Evolutionary conservation across 2,888 invertebrate genomes (phyloP), one percentile per base, ranked within the genome.

Genomic region (Villa cingulata): DNA sequence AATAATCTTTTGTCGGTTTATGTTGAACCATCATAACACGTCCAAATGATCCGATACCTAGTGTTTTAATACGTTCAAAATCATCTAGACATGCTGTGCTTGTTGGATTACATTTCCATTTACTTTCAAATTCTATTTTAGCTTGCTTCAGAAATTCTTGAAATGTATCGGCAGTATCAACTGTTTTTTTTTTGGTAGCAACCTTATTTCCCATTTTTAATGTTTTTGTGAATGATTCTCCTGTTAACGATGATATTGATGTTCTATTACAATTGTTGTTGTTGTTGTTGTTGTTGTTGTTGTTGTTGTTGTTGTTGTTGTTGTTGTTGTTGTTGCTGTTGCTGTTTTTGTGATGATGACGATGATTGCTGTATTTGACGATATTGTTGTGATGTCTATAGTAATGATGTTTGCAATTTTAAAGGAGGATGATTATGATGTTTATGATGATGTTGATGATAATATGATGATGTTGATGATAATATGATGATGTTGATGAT

Each of bases 11-110:
- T 64, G 86, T 87, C 50, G 87, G 84, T 75, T 96, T 97, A 72
- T 97, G 92, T 75, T 97, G 95, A 40, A 98, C 98, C 68, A 98
- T 89, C 98, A 99, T 99, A 37, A 99, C 98, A 52, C 98, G 81
- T 32, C 98, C 98, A 70, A 99, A 99, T 4, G 96, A 97, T 51
- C 98, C 98, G 16, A 97, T 99, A 48, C 98, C 98, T 61, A 98
- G 78, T 34, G 98, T 99, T 75, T 97, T 97, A 71, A 98, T 92
- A 54, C 97, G 79, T 66, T 99, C 98, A 70, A 98, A 99, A 70
- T 99, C 97, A 63, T 96, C 97, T 66, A 99, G 76, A 62, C 81
- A 78, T 60, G 96, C 94, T 59, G 94, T 96, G 74, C 96, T 97
- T 63, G 87, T 87, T 58, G 87, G 86, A 73, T 88, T 88, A 71